Conservation (phyloP, 1,140 invertebrate genomes). For the Camponotus floridanus region DNA sequence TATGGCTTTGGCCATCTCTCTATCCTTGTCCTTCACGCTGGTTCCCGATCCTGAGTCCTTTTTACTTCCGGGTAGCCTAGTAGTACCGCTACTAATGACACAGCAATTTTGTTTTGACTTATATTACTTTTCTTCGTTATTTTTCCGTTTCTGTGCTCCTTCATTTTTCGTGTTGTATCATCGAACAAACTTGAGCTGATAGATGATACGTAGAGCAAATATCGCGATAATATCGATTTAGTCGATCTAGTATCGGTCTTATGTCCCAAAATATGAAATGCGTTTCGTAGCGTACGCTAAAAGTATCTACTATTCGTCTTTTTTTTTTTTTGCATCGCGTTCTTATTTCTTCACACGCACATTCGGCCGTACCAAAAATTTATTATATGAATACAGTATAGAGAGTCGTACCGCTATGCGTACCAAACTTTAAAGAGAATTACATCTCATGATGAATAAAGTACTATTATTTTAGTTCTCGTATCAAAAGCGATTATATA, state of each 20-base stretch:
- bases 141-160: conserved; percentile 71
- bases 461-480: conserved; percentile 78
- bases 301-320: conserved; percentile 74
- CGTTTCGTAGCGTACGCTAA: conserved; percentile 73
- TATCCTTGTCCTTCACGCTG: conserved; percentile 85
- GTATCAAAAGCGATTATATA: conserved; percentile 75
- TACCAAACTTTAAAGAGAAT: conserved; percentile 71
- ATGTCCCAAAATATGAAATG: conserved; percentile 75
- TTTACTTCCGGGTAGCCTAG: conserved; percentile 85
- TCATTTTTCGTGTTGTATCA: conserved; percentile 74
- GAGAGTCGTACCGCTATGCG: conserved; percentile 62
- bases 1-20: conserved; percentile 85
- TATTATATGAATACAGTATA: conserved; percentile 63
- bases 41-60: conserved; percentile 83
- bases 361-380: conserved; percentile 68
- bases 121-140: conserved; percentile 80
- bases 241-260: conserved; percentile 68
- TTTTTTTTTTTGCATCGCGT: conserved; percentile 68
- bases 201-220: conserved; percentile 76
- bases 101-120: conserved; percentile 84
- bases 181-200: conserved; percentile 77
- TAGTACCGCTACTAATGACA: conserved; percentile 85
- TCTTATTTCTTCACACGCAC: conserved; percentile 66
- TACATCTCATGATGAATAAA: conserved; percentile 70
- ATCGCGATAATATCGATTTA: conserved; percentile 75